Base-by-base conservation (phyloP, 1,140 invertebrate species). In the Elysia chlorotica region DNA sequence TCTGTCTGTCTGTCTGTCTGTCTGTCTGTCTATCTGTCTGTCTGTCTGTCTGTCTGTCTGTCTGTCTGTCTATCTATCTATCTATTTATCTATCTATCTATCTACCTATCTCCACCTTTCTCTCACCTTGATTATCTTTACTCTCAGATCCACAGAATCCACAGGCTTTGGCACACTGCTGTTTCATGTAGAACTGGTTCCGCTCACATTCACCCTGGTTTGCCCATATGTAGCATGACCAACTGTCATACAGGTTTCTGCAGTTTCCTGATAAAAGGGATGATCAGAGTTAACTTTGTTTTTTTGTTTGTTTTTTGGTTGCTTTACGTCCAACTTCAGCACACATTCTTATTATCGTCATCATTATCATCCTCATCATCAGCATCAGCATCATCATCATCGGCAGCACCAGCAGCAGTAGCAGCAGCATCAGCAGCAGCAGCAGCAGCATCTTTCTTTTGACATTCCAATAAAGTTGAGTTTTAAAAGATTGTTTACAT, bases 141-240 rank as follows among this genome's bases (percentile, higher is more conserved):
- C n/a, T 69, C 14, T 69, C 71, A 4, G 59, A 59, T 0, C 76
- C 77, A 62, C 83, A 84, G 6, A 76, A n/a, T 10, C 72, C 71
- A 65, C 83, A 85, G 0, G 82, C 76, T 41, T 80, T 80, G 30
- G 59, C 68, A 67, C 83, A 85, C 57, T 81, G 76, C 21, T 17
- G 35, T 0, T 65, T 69, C 83, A 85, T 85, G 73, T 78, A 85
- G 19, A 72, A 57, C 0, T 57, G 41, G 63, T 85, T 84, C 19
- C 76, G 57, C 1, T 82, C 76, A 71, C 83, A 85, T 65, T 84
- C 81, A 0, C 82, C 82, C 23, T 78, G 74, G 6, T 79, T 75
- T 4, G 81, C 79, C 81, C 82, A 85, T 0, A 79, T 65, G n/a
- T 74, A 53, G 65, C 83, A 85, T 10, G 75, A 61, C 78, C 79